Conservation (phyloP, 2,797 vertebrate genomes). For the Microcaecilia unicolor region DNA sequence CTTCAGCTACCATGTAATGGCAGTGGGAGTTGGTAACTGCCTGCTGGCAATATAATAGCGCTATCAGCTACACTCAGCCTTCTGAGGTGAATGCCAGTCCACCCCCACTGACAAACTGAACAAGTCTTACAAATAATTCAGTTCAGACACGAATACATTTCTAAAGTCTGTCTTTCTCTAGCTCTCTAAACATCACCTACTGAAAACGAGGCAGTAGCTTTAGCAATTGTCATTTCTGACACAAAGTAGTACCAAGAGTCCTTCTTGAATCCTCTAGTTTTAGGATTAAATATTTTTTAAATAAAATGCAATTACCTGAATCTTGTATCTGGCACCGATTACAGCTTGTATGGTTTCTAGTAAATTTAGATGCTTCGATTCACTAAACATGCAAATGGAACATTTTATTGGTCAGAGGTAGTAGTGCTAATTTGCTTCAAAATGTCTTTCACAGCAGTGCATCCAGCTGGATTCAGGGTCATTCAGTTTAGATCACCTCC, state of each 20-base stretch:
- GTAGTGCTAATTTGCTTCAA: conserved; percentile 11
- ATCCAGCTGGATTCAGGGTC: conserved; percentile 23
- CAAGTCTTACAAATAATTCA: too few relatives aligned
- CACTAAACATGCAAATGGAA: conserved; percentile 25
- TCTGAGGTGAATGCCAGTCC: conserved; percentile 3
- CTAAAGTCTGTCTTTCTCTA: too few relatives aligned
- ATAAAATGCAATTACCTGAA: conserved; percentile 12
- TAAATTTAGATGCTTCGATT: conserved; percentile 33
- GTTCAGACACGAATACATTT: too few relatives aligned
- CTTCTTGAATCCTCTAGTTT: conserved; percentile 32
- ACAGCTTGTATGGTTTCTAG: conserved; percentile 22
- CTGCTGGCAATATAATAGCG: conserved; percentile 15
- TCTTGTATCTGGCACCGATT: conserved; percentile 15
- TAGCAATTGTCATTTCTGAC: conserved; percentile 5
- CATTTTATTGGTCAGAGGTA: conserved; percentile 23
- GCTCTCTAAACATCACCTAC: conserved; percentile 2
- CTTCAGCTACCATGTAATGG: too few relatives aligned
- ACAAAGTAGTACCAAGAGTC: conserved; percentile 22
- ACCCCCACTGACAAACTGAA: conserved; percentile 18
- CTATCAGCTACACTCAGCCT: conserved; percentile 8
- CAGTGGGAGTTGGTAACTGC: conserved; percentile 9
- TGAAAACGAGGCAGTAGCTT: conserved; percentile 9
- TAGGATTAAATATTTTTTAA: conserved; percentile 17
- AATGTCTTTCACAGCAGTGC: conserved; percentile 1
- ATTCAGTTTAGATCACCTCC: background rate